Evolutionary conservation across 2,113 vertebrate genomes (phyloP), one percentile per base, ranked within the genome.

Genomic region (Ammodytes marinus): DNA sequence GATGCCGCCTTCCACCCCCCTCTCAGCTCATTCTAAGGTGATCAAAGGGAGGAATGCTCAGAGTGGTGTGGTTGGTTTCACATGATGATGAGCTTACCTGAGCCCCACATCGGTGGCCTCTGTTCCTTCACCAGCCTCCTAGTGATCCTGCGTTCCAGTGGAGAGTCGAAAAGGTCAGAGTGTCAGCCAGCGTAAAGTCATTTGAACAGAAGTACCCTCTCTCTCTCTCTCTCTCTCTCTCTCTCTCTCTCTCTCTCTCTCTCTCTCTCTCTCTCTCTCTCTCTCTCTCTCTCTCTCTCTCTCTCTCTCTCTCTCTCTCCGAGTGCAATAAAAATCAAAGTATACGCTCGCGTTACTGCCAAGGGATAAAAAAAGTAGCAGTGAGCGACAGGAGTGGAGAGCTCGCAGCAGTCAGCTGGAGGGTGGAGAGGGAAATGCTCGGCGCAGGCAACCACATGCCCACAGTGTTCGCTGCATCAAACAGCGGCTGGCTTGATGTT

Each of bases 81-180:
- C 64, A 57, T 53, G 40, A 37, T 61, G 63, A 58, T 72, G 57
- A 49, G 65, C 94, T 92, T 93, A 93, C 93, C 92, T 91, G 93
- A 91, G 78, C 90, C 58, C 92, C 93, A 94, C 94, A 94, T 94
- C 53, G 61, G 77, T 83, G 55, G n/a, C 77, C 52, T 77, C 71
- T 75, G 72, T 58, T 55, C 84, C 27, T 73, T 75, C 61, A 50
- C 58, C 0, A 64, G 63, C 57, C 46, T 80, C 13, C 7, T 70
- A 67, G 40, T 53, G 67, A 84, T 88, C 83, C 82, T 35, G 60
- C 37, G 63, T 71, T 27, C 54, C 52, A 47, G 67, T 47, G 73
- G 54, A 69, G n/a, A 69, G 71, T 90, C 82, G 76, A 64, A 27
- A 61, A 84, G 42, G 72, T 74, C 60, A 64, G 59, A 63, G 67